These are phyloP conservation scores for Apostichopus leukothele DNA, from an alignment of 53 echinoderm and acorn worm species.

Conservation along the genomic window DNA sequence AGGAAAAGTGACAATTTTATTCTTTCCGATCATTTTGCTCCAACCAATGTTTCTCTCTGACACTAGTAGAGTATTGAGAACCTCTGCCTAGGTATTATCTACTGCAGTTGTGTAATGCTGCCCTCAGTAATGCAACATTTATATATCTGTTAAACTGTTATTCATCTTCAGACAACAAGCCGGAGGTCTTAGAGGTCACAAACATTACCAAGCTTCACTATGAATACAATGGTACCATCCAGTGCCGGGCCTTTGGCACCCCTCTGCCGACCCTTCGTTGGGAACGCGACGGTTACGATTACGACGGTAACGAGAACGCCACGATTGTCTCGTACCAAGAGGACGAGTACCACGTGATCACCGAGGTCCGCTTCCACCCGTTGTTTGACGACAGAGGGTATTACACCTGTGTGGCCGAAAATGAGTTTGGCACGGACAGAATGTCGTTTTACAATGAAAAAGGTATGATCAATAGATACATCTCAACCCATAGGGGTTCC, in stretches of 20 bases:
- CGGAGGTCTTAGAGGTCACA: conserved; percentile 70
- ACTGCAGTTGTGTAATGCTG: background rate
- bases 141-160: too few relatives aligned
- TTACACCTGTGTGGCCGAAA: conserved; percentile 81
- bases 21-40: too few relatives aligned
- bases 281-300: conserved; percentile 68
- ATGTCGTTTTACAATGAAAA: conserved; percentile 75
- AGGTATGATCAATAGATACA: conserved; percentile 47
- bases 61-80: too few relatives aligned
- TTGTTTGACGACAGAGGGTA: conserved; percentile 72
- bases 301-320: conserved; percentile 65
- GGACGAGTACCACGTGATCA: conserved; percentile 74
- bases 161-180: conserved; percentile 65
- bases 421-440: conserved; percentile 61
- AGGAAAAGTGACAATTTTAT: too few relatives aligned
- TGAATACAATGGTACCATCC: conserved; percentile 81
- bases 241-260: conserved; percentile 79
- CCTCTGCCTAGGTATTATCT: too few relatives aligned
- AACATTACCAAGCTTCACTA: conserved; percentile 82
- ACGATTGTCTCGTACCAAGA: conserved; percentile 71
- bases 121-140: background rate
- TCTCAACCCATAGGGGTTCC: too few relatives aligned
- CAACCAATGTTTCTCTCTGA: too few relatives aligned
- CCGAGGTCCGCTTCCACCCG: conserved; percentile 84
- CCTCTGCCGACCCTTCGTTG: conserved; percentile 74